Evolutionary conservation across 2,797 vertebrate species (phyloP).

Genomic region (Loris lydekkerianus): DNA sequence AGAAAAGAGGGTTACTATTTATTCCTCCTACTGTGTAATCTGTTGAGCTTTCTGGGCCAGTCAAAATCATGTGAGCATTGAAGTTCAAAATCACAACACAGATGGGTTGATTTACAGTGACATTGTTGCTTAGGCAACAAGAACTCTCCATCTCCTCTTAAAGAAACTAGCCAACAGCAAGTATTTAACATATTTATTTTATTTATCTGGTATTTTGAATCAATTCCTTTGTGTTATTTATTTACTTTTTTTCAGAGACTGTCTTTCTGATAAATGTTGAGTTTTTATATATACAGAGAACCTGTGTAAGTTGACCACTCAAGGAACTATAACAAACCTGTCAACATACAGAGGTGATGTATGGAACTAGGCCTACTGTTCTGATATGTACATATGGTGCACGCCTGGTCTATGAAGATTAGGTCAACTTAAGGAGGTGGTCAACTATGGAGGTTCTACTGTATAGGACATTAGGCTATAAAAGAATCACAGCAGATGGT

Average conservation of each 20-base stretch:
- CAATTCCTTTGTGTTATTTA: background rate
- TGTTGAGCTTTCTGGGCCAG: background rate
- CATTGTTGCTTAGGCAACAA: background rate
- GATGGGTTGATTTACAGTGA: constrained; percentile 1
- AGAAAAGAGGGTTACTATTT: background rate
- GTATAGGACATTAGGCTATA: background rate
- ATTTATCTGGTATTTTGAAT: background rate
- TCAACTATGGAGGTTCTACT: no score
- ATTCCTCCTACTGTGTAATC: background rate
- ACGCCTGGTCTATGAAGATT: no score
- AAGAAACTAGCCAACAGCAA: constrained; percentile 10
- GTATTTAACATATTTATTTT: background rate
- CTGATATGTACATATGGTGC: no score
- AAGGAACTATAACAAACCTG: no score
- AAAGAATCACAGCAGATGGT: background rate
- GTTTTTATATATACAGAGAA: background rate
- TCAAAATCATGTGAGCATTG: background rate
- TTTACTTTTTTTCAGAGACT: background rate
- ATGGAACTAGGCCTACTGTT: no score
- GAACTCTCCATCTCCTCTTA: background rate
- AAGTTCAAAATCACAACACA: background rate
- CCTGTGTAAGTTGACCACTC: no score
- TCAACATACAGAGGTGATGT: no score
- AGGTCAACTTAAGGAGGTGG: no score
- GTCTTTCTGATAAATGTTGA: background rate